Conservation (phyloP, 2,797 vertebrate species). For the Vespertilio murinus region DNA sequence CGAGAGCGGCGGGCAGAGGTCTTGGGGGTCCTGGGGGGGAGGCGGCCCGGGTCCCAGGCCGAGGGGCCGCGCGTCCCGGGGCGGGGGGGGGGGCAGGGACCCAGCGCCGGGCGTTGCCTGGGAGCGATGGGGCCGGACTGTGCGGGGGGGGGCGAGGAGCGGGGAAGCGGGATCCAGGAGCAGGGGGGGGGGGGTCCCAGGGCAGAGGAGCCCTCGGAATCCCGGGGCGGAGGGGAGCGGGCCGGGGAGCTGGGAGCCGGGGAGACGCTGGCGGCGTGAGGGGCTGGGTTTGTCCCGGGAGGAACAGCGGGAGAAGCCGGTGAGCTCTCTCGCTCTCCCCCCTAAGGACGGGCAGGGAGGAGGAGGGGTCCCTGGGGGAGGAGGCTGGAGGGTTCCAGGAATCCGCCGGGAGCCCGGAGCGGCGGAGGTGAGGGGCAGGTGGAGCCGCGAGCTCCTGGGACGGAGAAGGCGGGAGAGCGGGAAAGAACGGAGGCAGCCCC, state of each 20-base stretch:
- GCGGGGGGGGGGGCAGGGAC: background rate
- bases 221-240: background rate
- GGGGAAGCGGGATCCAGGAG: background rate
- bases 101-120: background rate
- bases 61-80: background rate
- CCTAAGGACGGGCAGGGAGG: background rate
- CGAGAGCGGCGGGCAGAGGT: background rate
- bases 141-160: no score
- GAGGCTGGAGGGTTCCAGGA: background rate
- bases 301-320: background rate
- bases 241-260: no score
- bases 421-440: rapidly evolving
- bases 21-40: background rate
- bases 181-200: no score
- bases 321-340: background rate
- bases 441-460: background rate
- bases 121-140: background rate
- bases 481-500: background rate
- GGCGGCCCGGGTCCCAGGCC: conserved; percentile 26
- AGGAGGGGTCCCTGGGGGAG: no score
- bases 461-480: background rate
- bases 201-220: background rate
- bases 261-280: background rate
- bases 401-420: background rate
- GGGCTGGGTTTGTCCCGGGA: background rate